phyloP scores from a whole-genome alignment of 2,797 vertebrate species.

The Sebastiscus tertius region DNA sequence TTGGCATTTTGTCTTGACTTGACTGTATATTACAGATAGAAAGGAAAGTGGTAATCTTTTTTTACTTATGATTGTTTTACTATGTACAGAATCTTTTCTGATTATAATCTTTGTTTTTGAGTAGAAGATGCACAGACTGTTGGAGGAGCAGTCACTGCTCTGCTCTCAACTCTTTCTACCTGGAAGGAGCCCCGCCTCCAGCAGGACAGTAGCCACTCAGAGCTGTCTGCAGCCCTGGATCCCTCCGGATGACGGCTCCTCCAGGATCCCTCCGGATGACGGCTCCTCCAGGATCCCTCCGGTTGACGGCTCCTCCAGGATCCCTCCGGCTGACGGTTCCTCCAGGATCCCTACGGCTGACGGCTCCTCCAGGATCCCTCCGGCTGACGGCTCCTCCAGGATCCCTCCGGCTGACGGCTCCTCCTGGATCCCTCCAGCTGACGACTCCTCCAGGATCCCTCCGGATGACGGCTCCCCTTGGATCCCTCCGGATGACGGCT shows the following conservation, averaged over 20 bases:
- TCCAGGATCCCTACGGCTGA: background rate
- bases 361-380: background rate
- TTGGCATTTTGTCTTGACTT: too few relatives aligned
- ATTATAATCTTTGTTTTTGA: constrained; percentile 4
- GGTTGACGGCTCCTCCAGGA: background rate
- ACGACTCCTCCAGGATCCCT: background rate
- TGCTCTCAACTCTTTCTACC: constrained; percentile 70
- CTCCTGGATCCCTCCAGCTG: background rate
- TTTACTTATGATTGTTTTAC: background rate
- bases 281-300: background rate
- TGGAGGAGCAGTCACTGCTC: constrained; percentile 81
- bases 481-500: background rate
- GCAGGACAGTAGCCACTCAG: constrained; percentile 67
- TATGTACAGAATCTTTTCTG: background rate
- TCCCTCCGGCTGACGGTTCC: too few relatives aligned
- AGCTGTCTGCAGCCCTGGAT: constrained; percentile 59
- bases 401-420: background rate
- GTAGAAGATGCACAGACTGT: constrained; percentile 78
- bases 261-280: background rate
- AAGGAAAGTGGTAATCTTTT: background rate
- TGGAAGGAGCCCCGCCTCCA: background rate
- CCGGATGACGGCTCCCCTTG: background rate
- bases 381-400: constrained; percentile 17
- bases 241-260: background rate
- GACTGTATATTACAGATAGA: too few relatives aligned